Base-by-base conservation (phyloP, 2,113 vertebrate genomes). In the Saccopteryx bilineata region DNA sequence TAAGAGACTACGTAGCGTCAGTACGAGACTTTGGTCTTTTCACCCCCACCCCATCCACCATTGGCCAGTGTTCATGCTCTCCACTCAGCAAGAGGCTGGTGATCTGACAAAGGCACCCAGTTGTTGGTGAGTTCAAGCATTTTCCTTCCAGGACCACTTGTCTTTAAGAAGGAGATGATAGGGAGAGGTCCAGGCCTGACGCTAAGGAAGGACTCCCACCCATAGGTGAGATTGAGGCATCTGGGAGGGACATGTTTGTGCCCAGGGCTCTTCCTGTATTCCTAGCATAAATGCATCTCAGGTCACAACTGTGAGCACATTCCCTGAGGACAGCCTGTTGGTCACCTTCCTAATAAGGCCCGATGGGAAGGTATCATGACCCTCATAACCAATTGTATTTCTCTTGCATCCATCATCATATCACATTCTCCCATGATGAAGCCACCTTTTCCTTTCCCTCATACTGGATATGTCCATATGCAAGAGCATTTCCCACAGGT, bases 11-110 rank as follows among this genome's bases (percentile, higher is more conserved):
- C 13, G 10, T 7, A 10, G 26, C 18, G 83, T 48, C 24, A 56
- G 28, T 23, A 69, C 66, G 60, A 63, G 26, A 48, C 39, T 54
- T 72, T 63, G 39, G 1, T 78, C 54, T 91, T 69, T 33, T 52
- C 9, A 28, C 39, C 15, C 74, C 11, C 1, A 4, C 5, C 12
- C 9, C 17, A 39, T 6, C 0, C 5, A 17, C 24, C 11, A 28
- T 2, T 56, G 60, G 1, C 5, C 33, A 7, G 12, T 72, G 23
- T 61, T 76, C 5, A 1, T 18, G 31, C 14, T 78, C 12, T 80
- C 48, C 52, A 23, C 26, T 86, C 52, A 33, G 33, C 19, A 5
- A 4, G 19, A 56, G 46, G 26, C 26, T 24, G 23, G 24, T 52
- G 48, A 71, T 24, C 66, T 68, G 60, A 83, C 17, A 4, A 21